Evolutionary conservation across 2,113 vertebrate species (phyloP), one percentile per base, ranked within the genome.

Genomic region (Tor tambroides): DNA sequence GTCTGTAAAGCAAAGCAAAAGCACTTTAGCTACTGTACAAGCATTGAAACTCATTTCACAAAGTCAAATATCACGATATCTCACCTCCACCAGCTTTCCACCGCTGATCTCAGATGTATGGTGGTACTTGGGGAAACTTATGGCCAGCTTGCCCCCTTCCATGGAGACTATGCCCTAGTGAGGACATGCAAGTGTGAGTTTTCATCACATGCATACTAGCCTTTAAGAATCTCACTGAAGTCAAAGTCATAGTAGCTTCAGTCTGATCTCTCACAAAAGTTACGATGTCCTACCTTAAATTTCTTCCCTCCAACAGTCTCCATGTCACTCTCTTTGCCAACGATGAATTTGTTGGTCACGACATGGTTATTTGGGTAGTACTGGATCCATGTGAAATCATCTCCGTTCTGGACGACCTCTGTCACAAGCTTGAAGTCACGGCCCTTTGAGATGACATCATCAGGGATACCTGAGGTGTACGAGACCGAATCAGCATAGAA

Each of bases 301-400:
- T 95, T 98, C 94, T 94, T 99, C 41, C 97, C 97, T n/a, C 94
- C 94, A n/a, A 98, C 92, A 83, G 96, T 97, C 89, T 97, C 96
- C 94, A 99, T 96, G 23, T 99, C 96, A 0, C 94, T 87, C 85
- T 99, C 98, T 88, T 96, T 94, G 91, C 93, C 96, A 0, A 97
- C 67, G 26, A 93, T 93, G 92, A 99, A 99, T 19, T 87, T 94
- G 93, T 99, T 99, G 93, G 91, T 95, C 6, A 96, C 93, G 72
- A 86, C 94, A 63, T 91, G 94, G 28, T 95, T 94, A 0, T 96
- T 93, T 0, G 98, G 96, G 89, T 96, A 98, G 67, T 94, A 61
- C 89, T 97, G 96, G 0, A 94, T 93, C 98, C 98, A 99, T 65
- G 90, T 90, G 91, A 97, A 98, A 84, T 95, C 92, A 14, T 98